These are phyloP conservation scores for Sebastes nivosus DNA, from an alignment of 2,797 vertebrate genomes.

Conservation along the genomic window DNA sequence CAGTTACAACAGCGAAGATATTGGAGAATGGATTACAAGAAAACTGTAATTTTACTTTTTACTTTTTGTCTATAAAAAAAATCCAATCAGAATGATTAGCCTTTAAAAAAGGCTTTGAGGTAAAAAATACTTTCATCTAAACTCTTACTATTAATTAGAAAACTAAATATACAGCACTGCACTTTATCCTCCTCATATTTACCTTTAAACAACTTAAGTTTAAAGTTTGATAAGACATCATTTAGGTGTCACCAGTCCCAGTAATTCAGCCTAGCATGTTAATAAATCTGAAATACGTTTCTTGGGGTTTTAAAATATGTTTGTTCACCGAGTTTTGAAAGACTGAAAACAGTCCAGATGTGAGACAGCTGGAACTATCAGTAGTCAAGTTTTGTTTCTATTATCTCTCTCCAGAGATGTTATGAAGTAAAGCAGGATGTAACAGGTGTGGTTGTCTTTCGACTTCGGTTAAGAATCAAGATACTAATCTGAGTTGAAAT, in stretches of 20 bases:
- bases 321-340: neutral
- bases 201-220: neutral
- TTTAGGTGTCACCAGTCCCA: neutral
- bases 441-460: conserved; percentile 18
- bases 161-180: neutral
- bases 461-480: conserved; percentile 13
- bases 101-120: neutral
- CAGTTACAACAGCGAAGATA: neutral
- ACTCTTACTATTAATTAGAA: neutral
- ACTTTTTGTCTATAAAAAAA: neutral
- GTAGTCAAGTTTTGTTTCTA: neutral
- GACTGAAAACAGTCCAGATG: neutral
- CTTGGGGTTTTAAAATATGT: neutral
- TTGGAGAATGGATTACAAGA: neutral
- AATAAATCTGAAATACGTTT: neutral
- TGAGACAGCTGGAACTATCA: neutral
- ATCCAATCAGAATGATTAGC: neutral
- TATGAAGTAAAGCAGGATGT: conserved; percentile 44
- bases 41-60: neutral
- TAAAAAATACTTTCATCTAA: neutral
- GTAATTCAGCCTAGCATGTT: neutral
- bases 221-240: neutral
- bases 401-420: neutral
- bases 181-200: neutral
- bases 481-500: neutral